Percentiles rank a stretch among this genome's conserved stretches.
Evolutionary conservation across 2,797 vertebrate genomes (phyloP).

Genomic region (Rhynchotus rufescens): DNA sequence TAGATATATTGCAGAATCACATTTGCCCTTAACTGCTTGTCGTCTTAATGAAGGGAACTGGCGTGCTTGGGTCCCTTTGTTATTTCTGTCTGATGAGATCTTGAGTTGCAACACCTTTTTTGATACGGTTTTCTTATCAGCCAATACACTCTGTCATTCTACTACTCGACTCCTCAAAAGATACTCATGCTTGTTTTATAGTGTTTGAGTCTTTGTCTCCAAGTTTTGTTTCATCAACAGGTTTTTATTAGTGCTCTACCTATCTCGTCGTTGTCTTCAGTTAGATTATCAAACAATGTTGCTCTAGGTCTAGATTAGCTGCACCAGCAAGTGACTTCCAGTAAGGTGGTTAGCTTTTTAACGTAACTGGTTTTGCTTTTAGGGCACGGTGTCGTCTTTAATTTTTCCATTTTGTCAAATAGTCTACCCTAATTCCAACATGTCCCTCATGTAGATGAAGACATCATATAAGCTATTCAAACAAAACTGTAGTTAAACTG

Average conservation of each 20-base stretch:
- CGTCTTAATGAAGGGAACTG: background rate
- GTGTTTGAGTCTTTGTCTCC: background rate
- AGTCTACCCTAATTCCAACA: background rate
- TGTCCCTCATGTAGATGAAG: background rate
- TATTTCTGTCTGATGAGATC: background rate
- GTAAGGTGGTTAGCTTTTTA: background rate
- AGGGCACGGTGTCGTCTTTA: background rate
- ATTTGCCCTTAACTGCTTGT: background rate
- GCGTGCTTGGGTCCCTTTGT: background rate
- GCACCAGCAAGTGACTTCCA: background rate
- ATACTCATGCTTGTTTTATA: background rate
- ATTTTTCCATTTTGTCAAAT: background rate
- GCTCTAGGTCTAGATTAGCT: background rate
- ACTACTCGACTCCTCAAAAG: background rate
- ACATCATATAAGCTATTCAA: background rate
- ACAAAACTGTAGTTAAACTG: background rate
- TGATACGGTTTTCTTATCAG: background rate
- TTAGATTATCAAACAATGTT: background rate
- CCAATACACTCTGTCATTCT: background rate
- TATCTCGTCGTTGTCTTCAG: background rate
- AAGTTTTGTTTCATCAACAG: background rate
- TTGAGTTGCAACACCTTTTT: background rate
- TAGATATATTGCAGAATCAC: background rate
- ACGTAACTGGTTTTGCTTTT: background rate
- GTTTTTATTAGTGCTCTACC: background rate